These are phyloP conservation scores for Parnassius apollo DNA, from an alignment of 2,888 invertebrate genomes.

Conservation along the genomic window DNA sequence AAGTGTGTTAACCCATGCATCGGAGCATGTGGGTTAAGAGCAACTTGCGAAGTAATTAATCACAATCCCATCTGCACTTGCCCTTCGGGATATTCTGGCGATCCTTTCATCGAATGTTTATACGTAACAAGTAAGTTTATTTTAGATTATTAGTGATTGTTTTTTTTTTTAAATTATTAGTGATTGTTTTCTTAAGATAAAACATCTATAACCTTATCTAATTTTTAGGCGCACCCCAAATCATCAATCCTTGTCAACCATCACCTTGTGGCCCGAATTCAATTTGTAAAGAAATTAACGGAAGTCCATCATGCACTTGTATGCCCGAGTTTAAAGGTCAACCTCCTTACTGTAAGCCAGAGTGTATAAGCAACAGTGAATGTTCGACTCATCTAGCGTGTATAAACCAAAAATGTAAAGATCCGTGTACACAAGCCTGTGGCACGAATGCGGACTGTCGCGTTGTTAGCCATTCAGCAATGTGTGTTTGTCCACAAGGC, in stretches of 20 bases:
- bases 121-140: slow-evolving; percentile 54
- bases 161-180: slow-evolving; percentile 1
- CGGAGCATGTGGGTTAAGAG: slow-evolving; percentile 84
- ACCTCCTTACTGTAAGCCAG: slow-evolving; percentile 89
- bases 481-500: slow-evolving; percentile 86
- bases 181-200: slow-evolving; percentile 2
- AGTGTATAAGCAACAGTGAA: slow-evolving; percentile 89
- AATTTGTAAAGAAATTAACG: slow-evolving; percentile 85
- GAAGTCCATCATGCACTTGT: slow-evolving; percentile 88
- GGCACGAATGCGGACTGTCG: slow-evolving; percentile 87
- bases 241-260: slow-evolving; percentile 85
- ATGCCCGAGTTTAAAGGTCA: slow-evolving; percentile 84
- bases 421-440: slow-evolving; percentile 87
- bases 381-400: slow-evolving; percentile 87
- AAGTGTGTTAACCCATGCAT: slow-evolving; percentile 88
- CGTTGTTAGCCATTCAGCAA: slow-evolving; percentile 88
- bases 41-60: slow-evolving; percentile 84
- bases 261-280: slow-evolving; percentile 91
- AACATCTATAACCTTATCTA: slow-evolving; percentile 1
- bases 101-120: slow-evolving; percentile 82
- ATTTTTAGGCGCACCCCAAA: slow-evolving; percentile 50
- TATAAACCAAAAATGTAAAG: slow-evolving; percentile 86
- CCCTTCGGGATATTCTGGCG: slow-evolving; percentile 83
- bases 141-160: neutral
- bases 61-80: slow-evolving; percentile 89